A percentile compares a stretch with the other conserved stretches of the same genome.
Evolutionary conservation across 2,888 invertebrate genomes (phyloP).

Genomic region (Yponomeuta sedellus): DNA sequence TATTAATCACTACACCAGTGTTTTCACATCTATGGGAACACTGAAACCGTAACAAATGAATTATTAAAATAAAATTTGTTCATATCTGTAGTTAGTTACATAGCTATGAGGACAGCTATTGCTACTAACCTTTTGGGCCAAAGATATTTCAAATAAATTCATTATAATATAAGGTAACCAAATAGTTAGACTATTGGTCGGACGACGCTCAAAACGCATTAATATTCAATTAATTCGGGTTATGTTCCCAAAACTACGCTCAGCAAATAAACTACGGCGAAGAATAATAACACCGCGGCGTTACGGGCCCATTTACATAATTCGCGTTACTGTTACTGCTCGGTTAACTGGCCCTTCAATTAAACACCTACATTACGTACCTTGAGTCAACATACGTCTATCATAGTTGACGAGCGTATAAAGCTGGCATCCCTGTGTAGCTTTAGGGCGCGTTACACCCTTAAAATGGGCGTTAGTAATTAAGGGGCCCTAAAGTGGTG

Average conservation of each 20-base stretch:
- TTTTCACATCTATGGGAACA: no score
- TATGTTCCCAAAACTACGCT: not conserved
- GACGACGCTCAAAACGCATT: not conserved
- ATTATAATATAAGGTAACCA: not conserved
- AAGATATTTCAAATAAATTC: no score
- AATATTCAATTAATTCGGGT: not conserved
- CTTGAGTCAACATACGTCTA: conserved; percentile 35
- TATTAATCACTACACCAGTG: no score
- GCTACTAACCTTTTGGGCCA: no score
- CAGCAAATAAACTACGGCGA: not conserved
- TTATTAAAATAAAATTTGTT: no score
- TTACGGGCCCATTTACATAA: conserved; percentile 19
- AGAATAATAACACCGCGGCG: not conserved
- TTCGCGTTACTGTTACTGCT: conserved; percentile 24
- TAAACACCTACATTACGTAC: conserved; percentile 26
- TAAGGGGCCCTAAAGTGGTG: conserved; percentile 69
- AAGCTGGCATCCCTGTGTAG: conserved; percentile 40
- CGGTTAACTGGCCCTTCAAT: conserved; percentile 18
- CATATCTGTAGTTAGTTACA: no score
- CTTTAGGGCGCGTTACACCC: conserved; percentile 67
- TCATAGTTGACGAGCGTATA: conserved; percentile 63
- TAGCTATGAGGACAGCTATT: no score
- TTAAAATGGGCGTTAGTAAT: conserved; percentile 64
- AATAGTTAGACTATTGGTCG: not conserved
- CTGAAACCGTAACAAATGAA: no score